A percentile compares a stretch with the other conserved stretches of the same genome.
Conservation (phyloP, 2,113 vertebrate species). For the Probosciger aterrimus region DNA sequence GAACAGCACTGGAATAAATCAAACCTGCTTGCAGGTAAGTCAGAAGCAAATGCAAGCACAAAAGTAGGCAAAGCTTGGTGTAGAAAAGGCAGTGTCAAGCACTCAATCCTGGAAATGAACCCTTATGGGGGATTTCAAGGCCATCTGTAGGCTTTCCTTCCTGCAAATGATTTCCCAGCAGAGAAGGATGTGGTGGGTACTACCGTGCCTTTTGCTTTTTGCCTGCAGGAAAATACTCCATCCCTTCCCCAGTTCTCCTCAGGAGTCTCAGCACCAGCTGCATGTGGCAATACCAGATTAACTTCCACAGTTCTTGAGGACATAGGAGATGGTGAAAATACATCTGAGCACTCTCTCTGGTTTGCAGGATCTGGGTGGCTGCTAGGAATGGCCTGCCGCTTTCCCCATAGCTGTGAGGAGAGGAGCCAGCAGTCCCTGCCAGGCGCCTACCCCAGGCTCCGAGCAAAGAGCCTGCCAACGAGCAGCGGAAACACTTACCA, state of each 20-base stretch:
- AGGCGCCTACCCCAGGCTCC: neutral
- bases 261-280: neutral
- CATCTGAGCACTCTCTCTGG: neutral
- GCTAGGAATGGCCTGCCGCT: neutral
- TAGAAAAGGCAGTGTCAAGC: neutral
- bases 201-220: neutral
- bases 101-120: neutral
- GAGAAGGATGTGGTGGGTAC: fast-evolving
- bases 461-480: neutral
- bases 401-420: fast-evolving
- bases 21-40: neutral
- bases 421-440: fast-evolving
- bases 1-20: neutral
- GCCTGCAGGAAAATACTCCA: neutral
- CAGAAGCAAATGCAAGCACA: neutral
- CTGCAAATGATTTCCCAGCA: neutral
- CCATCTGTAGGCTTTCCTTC: neutral
- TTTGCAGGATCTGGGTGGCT: neutral
- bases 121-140: neutral
- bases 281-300: neutral
- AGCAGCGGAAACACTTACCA: neutral
- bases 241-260: neutral
- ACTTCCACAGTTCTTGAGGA: neutral
- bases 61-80: fast-evolving
- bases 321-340: neutral